Evolutionary conservation across 2,113 vertebrate genomes (phyloP).

Genomic region (Strix aluco): DNA sequence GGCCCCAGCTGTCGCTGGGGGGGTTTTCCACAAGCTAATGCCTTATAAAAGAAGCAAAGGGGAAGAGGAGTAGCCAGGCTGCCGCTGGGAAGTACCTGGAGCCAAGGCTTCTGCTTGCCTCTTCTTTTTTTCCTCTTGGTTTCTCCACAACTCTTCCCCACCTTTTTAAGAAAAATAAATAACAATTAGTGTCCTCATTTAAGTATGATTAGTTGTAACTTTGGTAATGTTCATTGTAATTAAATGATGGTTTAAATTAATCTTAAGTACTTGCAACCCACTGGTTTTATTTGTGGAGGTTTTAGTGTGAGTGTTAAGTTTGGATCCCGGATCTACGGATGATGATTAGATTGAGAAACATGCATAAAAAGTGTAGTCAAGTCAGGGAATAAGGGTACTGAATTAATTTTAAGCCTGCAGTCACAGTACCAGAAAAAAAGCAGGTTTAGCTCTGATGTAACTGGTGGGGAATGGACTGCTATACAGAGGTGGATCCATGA

Average conservation of each 20-base stretch:
- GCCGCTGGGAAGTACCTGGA: not conserved
- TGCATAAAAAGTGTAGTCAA: not conserved
- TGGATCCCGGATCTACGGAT: not conserved
- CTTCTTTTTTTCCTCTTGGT: not conserved
- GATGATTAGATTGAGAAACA: not conserved
- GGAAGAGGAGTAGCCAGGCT: not conserved
- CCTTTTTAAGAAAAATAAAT: not conserved
- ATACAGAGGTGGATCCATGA: not conserved
- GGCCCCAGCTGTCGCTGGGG: accelerated
- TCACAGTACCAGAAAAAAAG: not conserved
- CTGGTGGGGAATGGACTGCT: not conserved
- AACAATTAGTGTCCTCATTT: not conserved
- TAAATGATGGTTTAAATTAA: not conserved
- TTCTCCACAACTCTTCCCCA: accelerated
- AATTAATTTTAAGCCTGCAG: not conserved
- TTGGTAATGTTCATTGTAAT: not conserved
- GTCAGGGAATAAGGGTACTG: not conserved
- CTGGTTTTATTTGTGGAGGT: not conserved
- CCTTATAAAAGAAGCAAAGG: not conserved
- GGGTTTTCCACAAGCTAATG: not conserved
- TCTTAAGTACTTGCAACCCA: not conserved
- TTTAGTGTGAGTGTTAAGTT: not conserved
- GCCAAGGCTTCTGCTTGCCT: not conserved
- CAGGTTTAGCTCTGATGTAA: not conserved
- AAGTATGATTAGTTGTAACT: not conserved